These are phyloP conservation scores for Rhogogaster chlorosoma DNA, from an alignment of 2,888 invertebrate genomes.

Conservation along the genomic window DNA sequence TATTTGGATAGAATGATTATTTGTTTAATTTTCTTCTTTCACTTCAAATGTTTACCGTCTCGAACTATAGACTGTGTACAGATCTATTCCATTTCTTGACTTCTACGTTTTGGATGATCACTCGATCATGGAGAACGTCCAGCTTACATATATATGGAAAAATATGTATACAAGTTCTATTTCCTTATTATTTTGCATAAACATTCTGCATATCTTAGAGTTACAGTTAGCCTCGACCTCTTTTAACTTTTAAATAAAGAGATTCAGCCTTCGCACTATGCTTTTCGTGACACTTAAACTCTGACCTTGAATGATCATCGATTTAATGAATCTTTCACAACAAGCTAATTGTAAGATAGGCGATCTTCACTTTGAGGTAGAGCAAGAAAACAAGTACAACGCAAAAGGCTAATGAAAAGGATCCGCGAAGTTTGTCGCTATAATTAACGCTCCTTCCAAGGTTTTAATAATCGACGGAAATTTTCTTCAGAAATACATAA, in stretches of 20 bases:
- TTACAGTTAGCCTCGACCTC: slow-evolving; percentile 43
- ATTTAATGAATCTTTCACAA: background rate
- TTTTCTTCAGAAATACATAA: background rate
- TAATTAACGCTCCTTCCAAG: background rate
- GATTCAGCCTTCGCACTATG: slow-evolving; percentile 14
- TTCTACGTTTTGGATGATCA: background rate
- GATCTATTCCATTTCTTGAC: background rate
- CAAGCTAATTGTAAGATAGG: background rate
- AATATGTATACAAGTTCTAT: background rate
- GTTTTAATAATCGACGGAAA: background rate
- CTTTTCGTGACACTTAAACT: slow-evolving; percentile 42
- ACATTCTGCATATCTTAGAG: slow-evolving; percentile 3
- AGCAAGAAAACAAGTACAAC: background rate
- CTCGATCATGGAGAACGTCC: background rate
- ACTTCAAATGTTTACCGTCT: background rate
- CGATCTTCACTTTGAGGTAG: background rate
- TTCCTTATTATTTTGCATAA: slow-evolving; percentile 23
- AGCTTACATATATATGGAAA: background rate
- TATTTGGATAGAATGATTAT: background rate
- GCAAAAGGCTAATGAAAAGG: background rate
- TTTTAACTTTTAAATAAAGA: slow-evolving; percentile 21
- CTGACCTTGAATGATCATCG: slow-evolving; percentile 47
- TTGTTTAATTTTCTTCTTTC: background rate
- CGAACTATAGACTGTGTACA: background rate
- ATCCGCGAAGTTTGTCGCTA: background rate